Conservation (phyloP, 1,140 invertebrate species). For the Sycophaga agraensis region DNA sequence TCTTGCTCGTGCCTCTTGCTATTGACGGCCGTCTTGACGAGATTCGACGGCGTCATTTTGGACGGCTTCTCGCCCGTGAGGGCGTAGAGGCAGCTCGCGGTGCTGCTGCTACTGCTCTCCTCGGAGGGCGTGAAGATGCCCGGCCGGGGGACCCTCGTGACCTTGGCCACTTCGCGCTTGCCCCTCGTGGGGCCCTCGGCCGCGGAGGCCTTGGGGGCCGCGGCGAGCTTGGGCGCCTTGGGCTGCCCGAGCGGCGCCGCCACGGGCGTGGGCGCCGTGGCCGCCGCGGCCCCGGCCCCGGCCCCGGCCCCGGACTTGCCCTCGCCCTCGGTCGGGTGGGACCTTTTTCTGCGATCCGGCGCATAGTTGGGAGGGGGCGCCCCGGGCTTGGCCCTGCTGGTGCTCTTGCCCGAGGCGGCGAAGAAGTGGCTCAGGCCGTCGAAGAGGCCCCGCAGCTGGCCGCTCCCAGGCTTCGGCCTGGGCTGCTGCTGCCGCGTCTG, state of each 20-base stretch:
- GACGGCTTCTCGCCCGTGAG: slow-evolving; percentile 38
- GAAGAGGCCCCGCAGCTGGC: slow-evolving; percentile 75
- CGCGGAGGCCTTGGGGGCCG: background rate
- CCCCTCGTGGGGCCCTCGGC: slow-evolving; percentile 19
- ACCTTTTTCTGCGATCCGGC: slow-evolving; percentile 54
- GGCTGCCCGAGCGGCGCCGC: background rate
- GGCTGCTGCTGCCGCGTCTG: background rate
- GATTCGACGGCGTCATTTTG: slow-evolving; percentile 64
- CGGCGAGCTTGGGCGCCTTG: background rate
- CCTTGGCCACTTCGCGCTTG: slow-evolving; percentile 18
- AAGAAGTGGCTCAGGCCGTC: slow-evolving; percentile 85
- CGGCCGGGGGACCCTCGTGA: slow-evolving; percentile 38
- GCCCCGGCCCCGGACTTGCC: background rate
- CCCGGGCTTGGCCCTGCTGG: slow-evolving; percentile 59
- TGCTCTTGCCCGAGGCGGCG: slow-evolving; percentile 65
- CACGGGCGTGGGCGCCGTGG: background rate
- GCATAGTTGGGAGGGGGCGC: slow-evolving; percentile 58
- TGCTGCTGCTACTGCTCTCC: slow-evolving; percentile 22
- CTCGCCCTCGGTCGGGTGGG: background rate
- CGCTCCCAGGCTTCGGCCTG: slow-evolving; percentile 53
- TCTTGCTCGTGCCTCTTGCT: slow-evolving; percentile 63
- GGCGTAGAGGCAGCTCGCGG: slow-evolving; percentile 15
- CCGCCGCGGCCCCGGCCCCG: background rate
- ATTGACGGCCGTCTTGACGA: slow-evolving; percentile 68
- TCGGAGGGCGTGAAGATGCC: slow-evolving; percentile 47